These are phyloP conservation scores for Botia almorhae DNA, from an alignment of 2,797 vertebrate genomes.

Conservation along the genomic window DNA sequence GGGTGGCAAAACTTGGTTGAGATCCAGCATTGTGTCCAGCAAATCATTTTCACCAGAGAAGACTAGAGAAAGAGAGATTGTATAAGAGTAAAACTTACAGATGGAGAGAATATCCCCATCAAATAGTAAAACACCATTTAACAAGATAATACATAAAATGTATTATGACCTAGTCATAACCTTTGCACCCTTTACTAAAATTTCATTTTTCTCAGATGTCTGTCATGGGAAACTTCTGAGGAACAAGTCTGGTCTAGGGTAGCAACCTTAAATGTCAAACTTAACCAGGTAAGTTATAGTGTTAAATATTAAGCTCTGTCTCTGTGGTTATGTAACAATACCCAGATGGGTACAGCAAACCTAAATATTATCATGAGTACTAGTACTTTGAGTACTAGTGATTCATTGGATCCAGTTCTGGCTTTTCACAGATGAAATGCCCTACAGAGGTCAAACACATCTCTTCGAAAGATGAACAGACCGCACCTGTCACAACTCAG, in stretches of 20 bases:
- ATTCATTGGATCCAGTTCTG: constrained; percentile 60
- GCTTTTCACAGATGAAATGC: constrained; percentile 54
- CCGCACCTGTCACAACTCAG: constrained; percentile 63
- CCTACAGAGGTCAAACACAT: constrained; percentile 62
- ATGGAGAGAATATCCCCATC: constrained; percentile 67
- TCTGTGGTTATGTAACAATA: background rate
- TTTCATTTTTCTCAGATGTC: constrained; percentile 66
- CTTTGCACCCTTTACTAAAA: background rate
- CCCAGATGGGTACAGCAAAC: too few species aligned
- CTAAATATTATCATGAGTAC: too few species aligned
- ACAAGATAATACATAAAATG: constrained; percentile 66
- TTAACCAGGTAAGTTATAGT: constrained; percentile 70
- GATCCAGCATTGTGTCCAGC: constrained; percentile 68
- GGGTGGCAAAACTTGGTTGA: constrained; percentile 63
- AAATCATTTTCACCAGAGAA: constrained; percentile 79
- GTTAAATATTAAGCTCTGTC: background rate
- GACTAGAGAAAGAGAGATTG: constrained; percentile 72
- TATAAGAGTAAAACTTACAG: constrained; percentile 74
- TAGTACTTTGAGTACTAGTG: constrained; percentile 32
- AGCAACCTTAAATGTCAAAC: constrained; percentile 67
- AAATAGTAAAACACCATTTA: constrained; percentile 76
- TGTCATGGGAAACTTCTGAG: constrained; percentile 80
- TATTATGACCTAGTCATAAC: background rate
- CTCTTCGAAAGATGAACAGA: constrained; percentile 43
- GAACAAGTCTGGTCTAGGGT: constrained; percentile 72